These are phyloP conservation scores for Hucho hucho DNA, from an alignment of 2,113 vertebrate species.

Conservation along the genomic window DNA sequence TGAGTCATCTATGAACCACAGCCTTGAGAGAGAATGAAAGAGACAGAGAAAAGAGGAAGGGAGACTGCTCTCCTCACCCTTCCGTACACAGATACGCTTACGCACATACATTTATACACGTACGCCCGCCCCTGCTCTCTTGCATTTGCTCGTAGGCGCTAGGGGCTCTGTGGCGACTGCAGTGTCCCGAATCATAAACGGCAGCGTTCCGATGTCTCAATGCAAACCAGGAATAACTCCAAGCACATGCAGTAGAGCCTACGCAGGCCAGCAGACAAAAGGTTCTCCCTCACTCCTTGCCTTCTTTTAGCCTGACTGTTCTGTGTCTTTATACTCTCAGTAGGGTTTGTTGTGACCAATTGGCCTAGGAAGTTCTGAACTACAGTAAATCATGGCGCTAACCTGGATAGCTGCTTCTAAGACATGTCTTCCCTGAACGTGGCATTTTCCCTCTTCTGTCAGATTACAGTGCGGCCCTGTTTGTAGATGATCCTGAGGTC, in stretches of 20 bases:
- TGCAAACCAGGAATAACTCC: neutral
- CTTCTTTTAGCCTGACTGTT: neutral
- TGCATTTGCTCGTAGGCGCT: slow-evolving; percentile 23
- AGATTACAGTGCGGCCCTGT: neutral
- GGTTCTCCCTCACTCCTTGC: neutral
- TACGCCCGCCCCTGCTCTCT: neutral
- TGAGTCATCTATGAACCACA: slow-evolving; percentile 19
- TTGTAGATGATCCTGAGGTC: slow-evolving; percentile 21
- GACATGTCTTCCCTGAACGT: neutral
- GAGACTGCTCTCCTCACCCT: neutral
- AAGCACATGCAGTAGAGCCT: neutral
- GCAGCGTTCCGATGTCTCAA: slow-evolving; percentile 6
- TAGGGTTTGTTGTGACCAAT: neutral
- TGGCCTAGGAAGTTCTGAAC: neutral
- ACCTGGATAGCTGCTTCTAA: neutral
- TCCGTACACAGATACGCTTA: neutral
- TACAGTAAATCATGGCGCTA: neutral
- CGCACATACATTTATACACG: neutral
- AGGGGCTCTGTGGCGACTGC: neutral
- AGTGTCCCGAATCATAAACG: slow-evolving; percentile 25
- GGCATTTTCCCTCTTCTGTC: neutral
- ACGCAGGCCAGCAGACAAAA: neutral
- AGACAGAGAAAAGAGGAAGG: neutral
- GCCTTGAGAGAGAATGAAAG: neutral
- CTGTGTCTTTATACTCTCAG: neutral